Conservation (phyloP, 2,797 vertebrate genomes). For the Eutrigla gurnardus region DNA sequence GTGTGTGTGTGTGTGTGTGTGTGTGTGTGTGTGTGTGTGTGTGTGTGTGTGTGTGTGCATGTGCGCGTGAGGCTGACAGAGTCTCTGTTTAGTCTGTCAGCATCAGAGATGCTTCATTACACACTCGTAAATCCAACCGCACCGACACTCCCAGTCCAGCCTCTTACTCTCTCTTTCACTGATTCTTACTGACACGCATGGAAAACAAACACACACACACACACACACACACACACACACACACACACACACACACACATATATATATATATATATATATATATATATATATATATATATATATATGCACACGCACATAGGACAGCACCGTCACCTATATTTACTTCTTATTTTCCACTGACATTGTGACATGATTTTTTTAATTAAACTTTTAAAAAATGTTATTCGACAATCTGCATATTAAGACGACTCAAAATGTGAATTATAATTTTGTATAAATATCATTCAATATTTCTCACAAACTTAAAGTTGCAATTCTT, state of each 20-base stretch:
- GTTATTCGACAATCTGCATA: neutral
- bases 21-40: constrained; percentile 11
- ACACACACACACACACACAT: too few relatives aligned
- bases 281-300: neutral
- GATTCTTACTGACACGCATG: constrained; percentile 47
- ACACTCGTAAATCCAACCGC: constrained; percentile 65
- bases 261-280: constrained; percentile 10
- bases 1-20: constrained; percentile 14
- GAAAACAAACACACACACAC: constrained; percentile 29
- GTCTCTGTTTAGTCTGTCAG: constrained; percentile 74
- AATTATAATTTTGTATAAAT: neutral
- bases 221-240: constrained; percentile 23
- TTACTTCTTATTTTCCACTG: neutral
- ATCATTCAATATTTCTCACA: neutral
- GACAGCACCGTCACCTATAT: constrained; percentile 6
- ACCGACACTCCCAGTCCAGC: constrained; percentile 53
- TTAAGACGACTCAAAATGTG: neutral
- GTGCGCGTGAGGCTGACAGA: constrained; percentile 21
- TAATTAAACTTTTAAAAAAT: neutral
- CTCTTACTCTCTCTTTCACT: constrained; percentile 44
- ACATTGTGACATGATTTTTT: neutral
- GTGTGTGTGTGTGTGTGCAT: constrained; percentile 19
- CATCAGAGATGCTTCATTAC: constrained; percentile 73
- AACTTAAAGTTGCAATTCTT: neutral
- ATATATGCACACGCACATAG: neutral